Percentiles rank a stretch among this genome's conserved stretches.
Evolutionary conservation across 1,140 invertebrate species (phyloP).

Genomic region (Lysiphlebus fabarum): DNA sequence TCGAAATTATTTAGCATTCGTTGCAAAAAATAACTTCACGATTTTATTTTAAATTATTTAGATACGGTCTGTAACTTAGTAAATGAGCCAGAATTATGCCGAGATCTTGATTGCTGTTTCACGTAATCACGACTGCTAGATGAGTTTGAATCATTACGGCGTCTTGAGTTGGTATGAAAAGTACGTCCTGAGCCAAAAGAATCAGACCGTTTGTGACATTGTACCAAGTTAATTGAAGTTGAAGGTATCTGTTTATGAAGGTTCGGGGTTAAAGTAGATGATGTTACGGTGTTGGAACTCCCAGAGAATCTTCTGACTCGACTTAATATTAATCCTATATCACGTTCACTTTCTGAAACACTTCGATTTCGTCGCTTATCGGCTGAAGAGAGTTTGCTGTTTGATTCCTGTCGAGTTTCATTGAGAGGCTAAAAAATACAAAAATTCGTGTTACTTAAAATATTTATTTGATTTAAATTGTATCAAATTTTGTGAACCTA

Average conservation of each 20-base stretch:
- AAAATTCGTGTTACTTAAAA: conserved; percentile 3
- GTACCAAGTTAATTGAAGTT: conserved; percentile 35
- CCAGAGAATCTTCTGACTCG: conserved; percentile 48
- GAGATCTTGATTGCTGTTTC: conserved; percentile 35
- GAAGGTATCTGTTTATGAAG: conserved; percentile 30
- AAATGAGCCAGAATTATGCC: conserved; percentile 43
- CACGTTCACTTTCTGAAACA: conserved; percentile 58
- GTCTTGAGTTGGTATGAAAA: conserved; percentile 23
- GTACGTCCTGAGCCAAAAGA: conserved; percentile 49
- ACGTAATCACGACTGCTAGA: conserved; percentile 34
- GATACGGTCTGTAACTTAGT: conserved; percentile 34
- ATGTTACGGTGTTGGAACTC: conserved; percentile 43
- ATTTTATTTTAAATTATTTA: not conserved
- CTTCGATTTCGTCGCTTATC: conserved; percentile 60
- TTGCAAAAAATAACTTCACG: no score
- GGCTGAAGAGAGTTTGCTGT: conserved; percentile 45
- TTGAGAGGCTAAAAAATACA: conserved; percentile 53
- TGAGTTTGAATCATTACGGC: conserved; percentile 21
- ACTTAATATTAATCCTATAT: conserved; percentile 36
- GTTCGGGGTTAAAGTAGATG: conserved; percentile 19
- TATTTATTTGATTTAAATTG: conserved; percentile 7
- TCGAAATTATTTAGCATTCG: no score
- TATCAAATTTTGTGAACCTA: conserved; percentile 28
- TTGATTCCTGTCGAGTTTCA: conserved; percentile 55
- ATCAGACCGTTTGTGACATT: conserved; percentile 43